phyloP scores from a whole-genome alignment of 2,888 invertebrate species.

The Campaea margaritaria region DNA sequence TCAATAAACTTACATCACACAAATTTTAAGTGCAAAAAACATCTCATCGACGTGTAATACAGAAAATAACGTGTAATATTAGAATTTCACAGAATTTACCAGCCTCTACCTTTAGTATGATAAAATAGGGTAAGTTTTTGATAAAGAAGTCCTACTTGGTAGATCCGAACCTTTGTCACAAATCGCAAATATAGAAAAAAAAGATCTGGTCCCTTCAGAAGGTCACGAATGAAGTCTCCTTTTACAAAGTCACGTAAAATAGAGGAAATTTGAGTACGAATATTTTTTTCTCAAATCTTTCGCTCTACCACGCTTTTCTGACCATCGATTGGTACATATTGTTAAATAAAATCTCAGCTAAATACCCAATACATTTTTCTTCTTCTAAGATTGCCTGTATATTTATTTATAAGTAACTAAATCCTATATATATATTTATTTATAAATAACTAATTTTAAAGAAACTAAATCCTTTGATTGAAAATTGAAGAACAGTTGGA shows the following conservation, averaged over 20 bases:
- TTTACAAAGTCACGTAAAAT: conserved; percentile 40
- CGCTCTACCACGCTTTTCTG: not conserved
- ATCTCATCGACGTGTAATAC: too few species aligned
- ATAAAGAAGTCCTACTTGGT: conserved; percentile 10
- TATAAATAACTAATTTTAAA: too few species aligned
- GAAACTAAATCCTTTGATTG: too few species aligned
- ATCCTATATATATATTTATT: too few species aligned
- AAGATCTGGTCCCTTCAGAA: conserved; percentile 23
- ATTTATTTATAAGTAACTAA: too few species aligned
- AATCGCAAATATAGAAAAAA: conserved; percentile 21
- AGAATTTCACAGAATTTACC: conserved; percentile 1
- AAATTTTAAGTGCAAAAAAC: too few species aligned
- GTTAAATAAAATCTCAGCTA: too few species aligned
- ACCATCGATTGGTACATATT: too few species aligned
- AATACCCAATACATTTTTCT: too few species aligned
- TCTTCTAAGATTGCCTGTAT: too few species aligned
- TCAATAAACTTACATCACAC: too few species aligned
- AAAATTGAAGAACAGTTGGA: too few species aligned
- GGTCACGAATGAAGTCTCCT: conserved; percentile 38
- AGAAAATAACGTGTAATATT: not conserved
- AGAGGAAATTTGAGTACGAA: conserved; percentile 11
- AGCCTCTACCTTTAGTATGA: conserved; percentile 4
- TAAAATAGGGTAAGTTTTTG: conserved; percentile 16
- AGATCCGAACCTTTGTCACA: conserved; percentile 18
- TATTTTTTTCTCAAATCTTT: conserved; percentile 10